phyloP scores from a whole-genome alignment of 1,140 invertebrate genomes.

The Triops longicaudatus region DNA sequence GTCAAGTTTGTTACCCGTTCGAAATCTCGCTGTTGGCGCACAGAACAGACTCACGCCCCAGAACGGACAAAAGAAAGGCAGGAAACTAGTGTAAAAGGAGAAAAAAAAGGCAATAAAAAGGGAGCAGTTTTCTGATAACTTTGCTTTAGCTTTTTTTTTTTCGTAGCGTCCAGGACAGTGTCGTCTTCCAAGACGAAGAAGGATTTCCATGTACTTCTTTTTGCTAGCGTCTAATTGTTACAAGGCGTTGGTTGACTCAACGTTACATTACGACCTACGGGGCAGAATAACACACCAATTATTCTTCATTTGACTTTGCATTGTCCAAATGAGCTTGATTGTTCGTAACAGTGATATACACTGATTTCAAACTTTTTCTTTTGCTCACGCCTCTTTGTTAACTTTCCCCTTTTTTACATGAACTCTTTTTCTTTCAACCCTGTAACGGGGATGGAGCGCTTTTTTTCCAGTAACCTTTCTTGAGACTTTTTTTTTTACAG shows the following conservation, averaged over 20 bases:
- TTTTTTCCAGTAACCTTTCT: not conserved
- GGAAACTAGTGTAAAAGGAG: not conserved
- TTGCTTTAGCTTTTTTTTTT: not conserved
- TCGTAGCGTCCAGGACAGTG: not conserved
- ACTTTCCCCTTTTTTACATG: not conserved
- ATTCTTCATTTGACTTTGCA: not conserved
- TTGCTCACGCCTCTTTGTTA: no score
- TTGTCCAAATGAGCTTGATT: not conserved
- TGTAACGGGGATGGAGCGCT: not conserved
- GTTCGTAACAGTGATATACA: not conserved
- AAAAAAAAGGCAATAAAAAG: constrained; percentile 13
- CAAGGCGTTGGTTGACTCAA: constrained; percentile 9
- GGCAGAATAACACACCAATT: constrained; percentile 1
- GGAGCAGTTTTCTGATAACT: not conserved
- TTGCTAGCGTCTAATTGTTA: not conserved
- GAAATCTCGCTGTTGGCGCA: not conserved
- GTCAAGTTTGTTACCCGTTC: not conserved
- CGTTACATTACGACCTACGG: not conserved
- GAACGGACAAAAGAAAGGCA: not conserved
- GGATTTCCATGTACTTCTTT: not conserved
- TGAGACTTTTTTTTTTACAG: not conserved
- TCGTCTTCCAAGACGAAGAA: not conserved
- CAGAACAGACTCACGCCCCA: not conserved
- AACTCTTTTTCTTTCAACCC: not conserved
- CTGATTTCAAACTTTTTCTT: constrained; percentile 1